Evolutionary conservation across 1,140 invertebrate species (phyloP).

Genomic region (Drosophila parvula): DNA sequence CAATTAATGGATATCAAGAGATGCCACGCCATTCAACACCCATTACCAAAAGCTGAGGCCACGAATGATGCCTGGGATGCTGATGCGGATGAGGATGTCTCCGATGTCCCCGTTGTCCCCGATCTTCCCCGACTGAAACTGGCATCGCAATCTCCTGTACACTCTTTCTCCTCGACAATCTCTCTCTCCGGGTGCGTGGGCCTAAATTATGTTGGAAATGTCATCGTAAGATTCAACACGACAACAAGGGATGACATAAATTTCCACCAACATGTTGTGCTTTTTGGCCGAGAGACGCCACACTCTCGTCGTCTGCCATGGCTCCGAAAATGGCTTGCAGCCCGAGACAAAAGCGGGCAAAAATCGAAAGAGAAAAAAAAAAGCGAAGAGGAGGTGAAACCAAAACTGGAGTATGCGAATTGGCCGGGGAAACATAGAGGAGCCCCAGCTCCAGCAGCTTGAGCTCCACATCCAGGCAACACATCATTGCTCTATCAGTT

Average conservation of each 20-base stretch:
- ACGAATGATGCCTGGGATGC: conserved; percentile 26
- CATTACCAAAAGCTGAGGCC: conserved; percentile 46
- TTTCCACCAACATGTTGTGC: conserved; percentile 83
- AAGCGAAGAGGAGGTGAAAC: conserved; percentile 9
- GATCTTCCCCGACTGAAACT: not conserved
- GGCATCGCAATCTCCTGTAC: conserved; percentile 12
- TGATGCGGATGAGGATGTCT: conserved; percentile 47
- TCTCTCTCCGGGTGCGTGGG: conserved; percentile 77
- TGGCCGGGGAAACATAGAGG: conserved; percentile 41
- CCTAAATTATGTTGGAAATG: conserved; percentile 84
- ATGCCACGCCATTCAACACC: conserved; percentile 48
- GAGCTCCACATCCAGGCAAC: conserved; percentile 59
- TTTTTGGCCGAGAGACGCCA: conserved; percentile 47
- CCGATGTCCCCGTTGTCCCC: conserved; percentile 11
- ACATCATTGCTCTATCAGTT: conserved; percentile 82
- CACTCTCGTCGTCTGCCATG: conserved; percentile 35
- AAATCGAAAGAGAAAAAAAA: conserved; percentile 19
- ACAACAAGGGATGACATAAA: conserved; percentile 84
- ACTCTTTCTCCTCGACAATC: conserved; percentile 7
- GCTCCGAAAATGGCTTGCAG: conserved; percentile 63
- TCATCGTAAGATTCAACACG: conserved; percentile 84
- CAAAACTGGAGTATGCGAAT: conserved; percentile 71
- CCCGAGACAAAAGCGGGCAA: conserved; percentile 31
- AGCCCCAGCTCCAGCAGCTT: conserved; percentile 25
- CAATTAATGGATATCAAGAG: conserved; percentile 12